A percentile compares a stretch with the other conserved stretches of the same genome.
Conservation (phyloP, 2,113 vertebrate genomes). For the Prinia subflava region DNA sequence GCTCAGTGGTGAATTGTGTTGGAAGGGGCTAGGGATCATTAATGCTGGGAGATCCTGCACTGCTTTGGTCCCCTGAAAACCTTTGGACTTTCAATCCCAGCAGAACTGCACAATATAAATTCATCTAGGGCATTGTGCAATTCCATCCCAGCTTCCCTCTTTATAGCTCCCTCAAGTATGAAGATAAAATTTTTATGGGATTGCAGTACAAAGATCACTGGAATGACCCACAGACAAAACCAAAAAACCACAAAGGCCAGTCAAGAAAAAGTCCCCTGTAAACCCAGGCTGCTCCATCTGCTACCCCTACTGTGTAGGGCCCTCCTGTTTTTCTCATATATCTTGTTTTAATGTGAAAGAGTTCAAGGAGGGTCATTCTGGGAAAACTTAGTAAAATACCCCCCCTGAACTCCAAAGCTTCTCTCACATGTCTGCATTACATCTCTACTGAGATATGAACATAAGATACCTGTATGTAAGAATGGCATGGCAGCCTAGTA, state of each 20-base stretch:
- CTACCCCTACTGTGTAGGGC: not conserved
- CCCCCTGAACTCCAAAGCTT: not conserved
- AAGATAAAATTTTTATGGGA: not conserved
- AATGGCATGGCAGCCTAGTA: not conserved
- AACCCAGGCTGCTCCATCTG: not conserved
- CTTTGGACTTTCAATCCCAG: not conserved
- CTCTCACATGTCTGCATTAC: not conserved
- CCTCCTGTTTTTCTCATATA: not conserved
- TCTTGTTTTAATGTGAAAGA: not conserved
- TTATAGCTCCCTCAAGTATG: not conserved
- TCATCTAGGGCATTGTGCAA: not conserved
- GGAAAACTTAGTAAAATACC: not conserved
- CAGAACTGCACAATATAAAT: not conserved
- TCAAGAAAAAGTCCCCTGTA: not conserved
- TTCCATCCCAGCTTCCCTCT: not conserved
- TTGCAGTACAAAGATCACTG: not conserved
- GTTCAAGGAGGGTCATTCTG: not conserved
- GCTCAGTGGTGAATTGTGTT: not conserved
- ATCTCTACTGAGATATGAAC: not conserved
- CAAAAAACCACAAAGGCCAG: not conserved
- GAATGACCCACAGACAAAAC: not conserved
- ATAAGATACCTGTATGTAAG: not conserved
- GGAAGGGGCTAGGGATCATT: rapidly evolving
- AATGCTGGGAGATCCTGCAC: not conserved
- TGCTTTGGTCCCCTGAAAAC: not conserved